A percentile compares a stretch with the other conserved stretches of the same genome.
These are phyloP conservation scores for Lophotriccus pileatus DNA, from an alignment of 2,797 vertebrate genomes.

Conservation along the genomic window DNA sequence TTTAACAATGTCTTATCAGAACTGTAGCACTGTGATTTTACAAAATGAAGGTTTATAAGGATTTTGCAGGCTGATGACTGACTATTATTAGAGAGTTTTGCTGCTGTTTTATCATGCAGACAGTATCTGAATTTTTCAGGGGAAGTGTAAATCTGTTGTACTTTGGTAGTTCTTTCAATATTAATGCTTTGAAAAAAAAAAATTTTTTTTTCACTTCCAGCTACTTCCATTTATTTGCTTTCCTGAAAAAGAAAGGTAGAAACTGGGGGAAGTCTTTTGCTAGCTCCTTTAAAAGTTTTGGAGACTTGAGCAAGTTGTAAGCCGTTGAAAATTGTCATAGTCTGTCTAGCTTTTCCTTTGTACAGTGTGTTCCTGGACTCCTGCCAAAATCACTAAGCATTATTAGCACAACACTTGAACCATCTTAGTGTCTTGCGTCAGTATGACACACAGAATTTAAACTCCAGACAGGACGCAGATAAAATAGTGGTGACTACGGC, in stretches of 20 bases:
- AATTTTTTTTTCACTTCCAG: background rate
- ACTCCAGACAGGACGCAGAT: slow-evolving; percentile 51
- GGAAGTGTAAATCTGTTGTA: background rate
- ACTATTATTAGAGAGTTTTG: background rate
- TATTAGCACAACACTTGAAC: slow-evolving; percentile 65
- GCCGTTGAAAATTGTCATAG: slow-evolving; percentile 9
- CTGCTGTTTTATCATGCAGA: background rate
- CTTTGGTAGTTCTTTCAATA: background rate
- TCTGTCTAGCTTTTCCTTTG: slow-evolving; percentile 43
- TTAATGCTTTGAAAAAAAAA: background rate
- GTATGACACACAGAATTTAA: slow-evolving; percentile 61
- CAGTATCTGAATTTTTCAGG: background rate
- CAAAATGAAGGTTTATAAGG: background rate
- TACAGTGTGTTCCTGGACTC: slow-evolving; percentile 52
- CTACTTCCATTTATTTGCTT: background rate
- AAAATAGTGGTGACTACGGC: slow-evolving; percentile 35
- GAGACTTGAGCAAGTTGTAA: background rate
- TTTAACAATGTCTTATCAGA: background rate
- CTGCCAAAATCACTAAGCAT: slow-evolving; percentile 54
- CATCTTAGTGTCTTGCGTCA: slow-evolving; percentile 57
- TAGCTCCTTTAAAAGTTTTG: background rate
- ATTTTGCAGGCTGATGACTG: background rate
- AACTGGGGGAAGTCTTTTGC: background rate
- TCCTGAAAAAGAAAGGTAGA: background rate
- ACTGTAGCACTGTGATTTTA: background rate